A percentile compares a stretch with the other conserved stretches of the same genome.
These are phyloP conservation scores for Papilio xuthus DNA, from an alignment of 1,140 invertebrate genomes.

Conservation along the genomic window DNA sequence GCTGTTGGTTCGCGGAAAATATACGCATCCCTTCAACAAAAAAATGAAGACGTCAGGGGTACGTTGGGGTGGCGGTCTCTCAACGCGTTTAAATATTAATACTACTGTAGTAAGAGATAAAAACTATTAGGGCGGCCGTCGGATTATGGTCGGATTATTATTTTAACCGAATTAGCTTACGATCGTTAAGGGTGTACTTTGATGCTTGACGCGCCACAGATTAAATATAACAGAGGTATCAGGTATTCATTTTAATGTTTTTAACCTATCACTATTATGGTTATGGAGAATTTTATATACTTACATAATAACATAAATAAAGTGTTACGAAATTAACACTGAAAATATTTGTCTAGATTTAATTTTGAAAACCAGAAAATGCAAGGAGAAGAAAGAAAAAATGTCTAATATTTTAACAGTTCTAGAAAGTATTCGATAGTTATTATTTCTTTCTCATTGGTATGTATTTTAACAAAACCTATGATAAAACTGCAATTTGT, in stretches of 20 bases:
- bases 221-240: conserved; percentile 43
- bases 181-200: conserved; percentile 62
- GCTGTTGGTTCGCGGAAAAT: background rate
- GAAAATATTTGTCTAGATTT: background rate
- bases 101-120: conserved; percentile 70
- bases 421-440: too few species aligned
- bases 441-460: too few species aligned
- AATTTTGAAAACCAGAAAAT: background rate
- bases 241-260: background rate
- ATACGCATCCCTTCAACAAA: conserved; percentile 40
- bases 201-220: conserved; percentile 54
- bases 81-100: conserved; percentile 71
- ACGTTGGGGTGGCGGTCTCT: conserved; percentile 44
- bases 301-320: too few species aligned
- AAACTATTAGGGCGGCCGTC: conserved; percentile 73
- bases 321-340: background rate
- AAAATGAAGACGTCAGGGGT: conserved; percentile 45
- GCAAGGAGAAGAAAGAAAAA: background rate
- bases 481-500: background rate
- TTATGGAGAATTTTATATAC: too few species aligned
- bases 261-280: too few species aligned
- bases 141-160: conserved; percentile 78
- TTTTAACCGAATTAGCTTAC: conserved; percentile 80
- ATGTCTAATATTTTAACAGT: background rate
- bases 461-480: too few species aligned